Evolutionary conservation across 2,888 invertebrate genomes (phyloP), one percentile per base, ranked within the genome.

Genomic region (Lomographa bimaculata): DNA sequence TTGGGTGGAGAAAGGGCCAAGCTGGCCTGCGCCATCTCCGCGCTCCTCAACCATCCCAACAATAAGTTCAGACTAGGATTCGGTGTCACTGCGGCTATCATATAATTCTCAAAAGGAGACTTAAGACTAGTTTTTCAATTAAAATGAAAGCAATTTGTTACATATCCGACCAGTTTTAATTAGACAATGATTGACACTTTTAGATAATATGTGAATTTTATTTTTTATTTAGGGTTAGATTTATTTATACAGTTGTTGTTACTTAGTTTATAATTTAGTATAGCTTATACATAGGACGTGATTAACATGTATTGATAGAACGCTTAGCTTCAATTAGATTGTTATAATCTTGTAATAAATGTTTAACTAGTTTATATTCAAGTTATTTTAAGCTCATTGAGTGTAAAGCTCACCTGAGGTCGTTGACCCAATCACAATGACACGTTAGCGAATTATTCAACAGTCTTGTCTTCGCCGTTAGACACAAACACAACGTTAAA

Each of bases 31-130:
- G 79, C 84, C 21, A 57, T 89, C 26, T 87, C 89, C 1, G 87
- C 86, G 0, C 73, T 89, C 0, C 78, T 87, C 30, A 89, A 89
- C 51, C 89, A 89, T 30, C 84, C 85, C n/a, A 89, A 89, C 47
- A 71, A 89, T 48, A 89, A 89, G 59, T 89, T 89, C 52, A 62
- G 84, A 17, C 79, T 89, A 0, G 89, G 89, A 0, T 86, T 89
- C 38, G 81, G 83, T 1, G 50, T 87, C 24, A 87, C 79, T 3
- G 89, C 84, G 7, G 66, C 79, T 33, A 78, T 85, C 33, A 54
- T 77, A 33, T 81, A 69, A 14, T n/a, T 3, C 14, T 14, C 2
- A 14, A 14, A 14, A 14, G 2, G 14, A 14, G n/a, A n/a, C n/a
- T n/a, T n/a, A n/a, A n/a, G n/a, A n/a, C n/a, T n/a, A n/a, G n/a